A percentile compares a stretch with the other conserved stretches of the same genome.
Conservation (phyloP, 2,113 vertebrate species). For the Turdus rufiventris region DNA sequence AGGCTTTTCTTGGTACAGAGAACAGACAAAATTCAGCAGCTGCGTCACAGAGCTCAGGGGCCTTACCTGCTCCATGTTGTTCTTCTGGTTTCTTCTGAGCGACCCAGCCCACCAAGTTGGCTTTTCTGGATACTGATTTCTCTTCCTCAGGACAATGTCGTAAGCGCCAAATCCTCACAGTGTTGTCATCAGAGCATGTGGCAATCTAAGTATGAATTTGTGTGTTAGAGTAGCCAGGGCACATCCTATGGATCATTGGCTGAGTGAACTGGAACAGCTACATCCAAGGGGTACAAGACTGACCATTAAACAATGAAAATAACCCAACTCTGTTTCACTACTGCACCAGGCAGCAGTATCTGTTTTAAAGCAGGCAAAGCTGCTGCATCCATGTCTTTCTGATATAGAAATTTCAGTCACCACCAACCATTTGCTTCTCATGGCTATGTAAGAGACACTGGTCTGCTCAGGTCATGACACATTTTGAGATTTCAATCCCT, state of each 20-base stretch:
- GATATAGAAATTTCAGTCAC: slow-evolving; percentile 17
- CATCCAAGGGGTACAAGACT: not conserved
- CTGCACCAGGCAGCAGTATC: not conserved
- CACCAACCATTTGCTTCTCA: not conserved
- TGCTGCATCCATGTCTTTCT: not conserved
- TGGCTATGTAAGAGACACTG: not conserved
- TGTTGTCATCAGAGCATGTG: slow-evolving; percentile 96
- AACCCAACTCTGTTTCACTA: not conserved
- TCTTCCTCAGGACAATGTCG: slow-evolving; percentile 59
- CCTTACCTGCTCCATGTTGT: slow-evolving; percentile 58
- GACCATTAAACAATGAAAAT: not conserved
- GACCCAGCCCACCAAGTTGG: slow-evolving; percentile 82
- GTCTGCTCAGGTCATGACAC: not conserved
- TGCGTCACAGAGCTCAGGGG: not conserved
- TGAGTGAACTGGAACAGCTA: not conserved
- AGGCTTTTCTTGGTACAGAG: not conserved
- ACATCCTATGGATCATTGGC: not conserved
- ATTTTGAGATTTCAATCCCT: slow-evolving; percentile 36
- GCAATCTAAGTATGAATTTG: slow-evolving; percentile 78
- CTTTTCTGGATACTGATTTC: slow-evolving; percentile 61
- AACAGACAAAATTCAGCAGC: not conserved
- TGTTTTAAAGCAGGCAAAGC: not conserved
- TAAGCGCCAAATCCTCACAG: slow-evolving; percentile 89
- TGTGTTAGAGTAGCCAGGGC: not conserved
- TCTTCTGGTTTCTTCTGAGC: slow-evolving; percentile 69